phyloP scores from a whole-genome alignment of 2,888 invertebrate species.

The Tipula helvola region DNA sequence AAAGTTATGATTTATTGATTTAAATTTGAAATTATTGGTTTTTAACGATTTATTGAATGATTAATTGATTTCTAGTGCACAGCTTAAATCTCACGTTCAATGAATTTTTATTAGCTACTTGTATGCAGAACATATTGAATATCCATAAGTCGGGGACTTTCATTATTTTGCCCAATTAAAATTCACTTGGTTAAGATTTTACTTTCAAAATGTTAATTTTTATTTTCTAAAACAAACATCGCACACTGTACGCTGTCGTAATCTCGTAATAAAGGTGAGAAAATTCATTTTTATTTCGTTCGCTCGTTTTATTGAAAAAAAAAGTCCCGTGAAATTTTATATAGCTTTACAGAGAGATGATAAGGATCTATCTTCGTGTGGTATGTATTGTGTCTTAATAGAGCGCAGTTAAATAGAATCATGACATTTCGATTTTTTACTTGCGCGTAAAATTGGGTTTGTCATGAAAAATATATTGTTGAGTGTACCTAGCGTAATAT shows the following conservation, averaged over 20 bases:
- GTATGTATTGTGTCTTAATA: neutral
- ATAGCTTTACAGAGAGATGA: neutral
- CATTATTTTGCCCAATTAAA: neutral
- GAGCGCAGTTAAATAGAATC: neutral
- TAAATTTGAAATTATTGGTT: neutral
- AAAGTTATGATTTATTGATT: neutral
- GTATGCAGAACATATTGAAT: neutral
- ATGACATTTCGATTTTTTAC: neutral
- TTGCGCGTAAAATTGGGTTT: conserved; percentile 4
- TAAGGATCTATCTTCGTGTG: neutral
- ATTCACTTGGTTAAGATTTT: neutral
- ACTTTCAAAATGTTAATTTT: neutral
- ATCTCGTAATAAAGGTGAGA: neutral
- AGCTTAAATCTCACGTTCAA: neutral
- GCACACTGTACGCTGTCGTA: neutral
- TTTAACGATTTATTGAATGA: neutral
- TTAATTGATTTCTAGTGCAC: neutral
- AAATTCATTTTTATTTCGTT: neutral
- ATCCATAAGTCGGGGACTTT: neutral
- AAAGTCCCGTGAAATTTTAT: neutral
- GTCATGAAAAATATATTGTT: neutral
- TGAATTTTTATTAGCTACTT: neutral
- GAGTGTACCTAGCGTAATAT: neutral
- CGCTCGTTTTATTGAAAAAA: neutral
- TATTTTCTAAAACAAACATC: neutral